Base-by-base conservation (phyloP, 1,140 invertebrate species). In the Macrotrachela quadricornifera region DNA sequence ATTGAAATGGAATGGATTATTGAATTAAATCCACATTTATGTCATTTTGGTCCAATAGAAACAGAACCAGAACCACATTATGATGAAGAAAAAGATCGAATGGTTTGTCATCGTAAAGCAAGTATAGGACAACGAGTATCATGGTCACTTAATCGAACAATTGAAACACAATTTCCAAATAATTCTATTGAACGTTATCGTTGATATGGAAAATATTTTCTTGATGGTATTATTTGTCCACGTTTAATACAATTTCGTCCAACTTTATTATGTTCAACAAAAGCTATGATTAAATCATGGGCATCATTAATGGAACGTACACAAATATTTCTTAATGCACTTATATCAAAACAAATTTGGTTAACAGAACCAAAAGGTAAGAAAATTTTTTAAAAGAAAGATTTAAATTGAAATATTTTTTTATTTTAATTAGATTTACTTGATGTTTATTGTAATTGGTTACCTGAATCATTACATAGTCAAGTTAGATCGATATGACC, bases 161-260 rank as follows among this genome's bases (percentile, higher is more conserved):
- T 80, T 10, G 77, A 84, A 64, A 69, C 86, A 1, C 80, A 82
- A 55, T 82, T 79, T 74, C 85, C 85, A 0, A 66, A 74, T 13
- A 75, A 77, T 55, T 63, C 79, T 3, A 42, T 66, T n/a, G 79
- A 85, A 18, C 73, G 77, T 44, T 82, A 81, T 58, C 80, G 78
- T 63, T 85, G 81, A 77, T 92, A 94, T 71, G 83, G 81, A 1
- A 72, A 74, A 54, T 88, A 81, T 59, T 71, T 95, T 9, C 70
- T 95, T 2, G 79, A 86, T 48, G 88, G 88, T 15, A 58, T 73
- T 49, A 77, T 92, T 0, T 80, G 78, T 62, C 70, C 74, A 0
- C 76, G 76, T 60, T 63, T 95, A 10, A 70, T 75, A 58, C 76
- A 76, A 55, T 88, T 80, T 60, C 71, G 71, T 0, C 60, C 71